Percentiles rank a stretch among this genome's conserved stretches.
These are phyloP conservation scores for Mesaphorura yosii DNA, from an alignment of 1,140 invertebrate genomes.

Conservation along the genomic window DNA sequence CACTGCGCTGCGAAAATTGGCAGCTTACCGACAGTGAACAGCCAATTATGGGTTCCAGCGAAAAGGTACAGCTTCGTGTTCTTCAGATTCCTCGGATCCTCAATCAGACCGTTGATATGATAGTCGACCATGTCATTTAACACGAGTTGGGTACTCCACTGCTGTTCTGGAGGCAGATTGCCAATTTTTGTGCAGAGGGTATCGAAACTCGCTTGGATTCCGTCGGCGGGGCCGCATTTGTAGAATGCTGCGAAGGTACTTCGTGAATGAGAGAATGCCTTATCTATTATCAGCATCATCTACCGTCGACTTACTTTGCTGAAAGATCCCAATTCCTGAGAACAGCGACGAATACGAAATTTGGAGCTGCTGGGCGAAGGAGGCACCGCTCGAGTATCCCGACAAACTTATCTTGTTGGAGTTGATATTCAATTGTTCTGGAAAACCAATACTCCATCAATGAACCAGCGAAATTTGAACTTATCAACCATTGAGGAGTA, in stretches of 20 bases:
- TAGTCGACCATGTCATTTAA: constrained; percentile 17
- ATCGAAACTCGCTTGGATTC: constrained; percentile 10
- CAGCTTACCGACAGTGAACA: constrained; percentile 14
- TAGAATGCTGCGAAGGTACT: constrained; percentile 19
- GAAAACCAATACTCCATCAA: background rate
- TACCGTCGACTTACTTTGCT: constrained; percentile 12
- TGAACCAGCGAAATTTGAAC: no score
- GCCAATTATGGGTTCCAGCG: constrained; percentile 13
- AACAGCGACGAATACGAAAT: constrained; percentile 16
- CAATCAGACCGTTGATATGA: constrained; percentile 2
- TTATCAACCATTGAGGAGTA: no score
- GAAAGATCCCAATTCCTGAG: constrained; percentile 21
- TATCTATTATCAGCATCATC: no score
- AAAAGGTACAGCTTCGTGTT: constrained; percentile 21
- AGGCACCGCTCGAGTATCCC: constrained; percentile 19
- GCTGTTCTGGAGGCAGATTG: background rate
- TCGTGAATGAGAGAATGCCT: no score
- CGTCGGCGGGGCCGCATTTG: constrained; percentile 16
- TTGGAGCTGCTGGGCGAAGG: constrained; percentile 21
- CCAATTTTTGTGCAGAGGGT: constrained; percentile 13
- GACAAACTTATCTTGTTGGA: constrained; percentile 11
- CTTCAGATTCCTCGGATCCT: constrained; percentile 9
- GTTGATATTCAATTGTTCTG: background rate
- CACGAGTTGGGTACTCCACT: constrained; percentile 2
- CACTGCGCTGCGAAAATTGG: background rate